Percentiles rank a stretch among this genome's conserved stretches.
Conservation (phyloP, 1,140 invertebrate genomes). For the Meloidogyne chitwoodi region DNA sequence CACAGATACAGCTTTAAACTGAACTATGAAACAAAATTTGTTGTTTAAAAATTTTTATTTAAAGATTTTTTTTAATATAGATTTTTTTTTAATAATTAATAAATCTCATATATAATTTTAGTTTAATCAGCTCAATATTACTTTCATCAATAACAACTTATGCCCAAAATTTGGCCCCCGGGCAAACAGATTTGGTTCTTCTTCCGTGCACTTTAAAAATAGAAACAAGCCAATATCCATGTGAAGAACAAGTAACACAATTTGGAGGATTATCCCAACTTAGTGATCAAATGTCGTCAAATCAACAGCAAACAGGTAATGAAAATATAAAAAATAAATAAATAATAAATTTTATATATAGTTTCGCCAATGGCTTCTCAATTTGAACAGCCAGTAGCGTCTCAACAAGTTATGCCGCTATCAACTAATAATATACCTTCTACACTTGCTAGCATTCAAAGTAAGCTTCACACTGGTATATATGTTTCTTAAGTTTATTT, state of each 20-base stretch:
- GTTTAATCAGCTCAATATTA: background rate
- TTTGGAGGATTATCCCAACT: background rate
- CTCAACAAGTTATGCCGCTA: no score
- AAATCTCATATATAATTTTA: no score
- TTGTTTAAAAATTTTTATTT: no score
- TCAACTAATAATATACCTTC: background rate
- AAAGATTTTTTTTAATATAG: no score
- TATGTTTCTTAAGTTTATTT: no score
- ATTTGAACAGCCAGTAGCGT: background rate
- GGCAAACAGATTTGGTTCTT: background rate
- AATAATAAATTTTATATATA: background rate
- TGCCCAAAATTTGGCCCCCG: background rate
- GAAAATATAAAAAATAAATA: no score
- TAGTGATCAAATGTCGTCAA: background rate
- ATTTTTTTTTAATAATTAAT: no score
- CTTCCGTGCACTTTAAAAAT: background rate
- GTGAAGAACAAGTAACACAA: background rate
- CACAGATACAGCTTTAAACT: no score
- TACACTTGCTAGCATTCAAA: background rate
- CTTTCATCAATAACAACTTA: background rate
- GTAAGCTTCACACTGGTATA: no score
- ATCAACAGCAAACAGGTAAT: background rate
- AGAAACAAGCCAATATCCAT: background rate
- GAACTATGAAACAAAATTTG: no score
- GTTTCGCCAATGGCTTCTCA: background rate